Base-by-base conservation (phyloP, 2,888 invertebrate genomes). In the Diogma glabrata region DNA sequence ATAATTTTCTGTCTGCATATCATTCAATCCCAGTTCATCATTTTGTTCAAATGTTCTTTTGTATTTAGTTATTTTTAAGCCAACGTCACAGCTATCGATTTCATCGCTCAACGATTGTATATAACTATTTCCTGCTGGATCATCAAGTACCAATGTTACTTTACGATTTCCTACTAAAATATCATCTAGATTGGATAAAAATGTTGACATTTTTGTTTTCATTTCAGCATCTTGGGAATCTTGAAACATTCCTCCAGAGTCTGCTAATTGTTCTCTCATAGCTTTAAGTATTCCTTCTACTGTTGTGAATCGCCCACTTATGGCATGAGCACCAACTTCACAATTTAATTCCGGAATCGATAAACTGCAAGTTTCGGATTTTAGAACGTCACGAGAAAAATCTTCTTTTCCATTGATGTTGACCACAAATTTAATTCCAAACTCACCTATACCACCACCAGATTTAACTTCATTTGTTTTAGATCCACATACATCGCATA, bases 81-180 rank as follows among this genome's bases (percentile, higher is more conserved):
- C 76, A 0, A 80, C 78, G 64, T 92, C 92, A n/a, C 72, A 67
- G 52, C 79, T 77, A 19, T 77, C 77, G 2, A 2, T 23, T 30
- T 65, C 62, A 16, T 85, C 84, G 28, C 72, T 73, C 2, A 91
- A 67, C 62, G 88, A 91, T 79, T 92, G 90, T 40, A 97, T 77
- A 65, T 95, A 97, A 56, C 94, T 95, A 70, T 97, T 97, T 1
- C 99, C 99, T 8, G 96, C 91, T 2, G 97, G 94, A 73, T 99
- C 99, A 67, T 97, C 92, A 56, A 99, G 71, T 3, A 96, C 66
- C 2, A 99, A 58, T 0, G 92, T 92, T 1, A 87, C 75, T 4
- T 72, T 60, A 9, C 70, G 67, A 58, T 79, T 69, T 2, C 84
- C 77, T 1, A 74, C 69, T 17, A 89, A 64, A 10, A 90, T 78